Evolutionary conservation across 2,888 invertebrate species (phyloP).

Genomic region (Myopa testacea): DNA sequence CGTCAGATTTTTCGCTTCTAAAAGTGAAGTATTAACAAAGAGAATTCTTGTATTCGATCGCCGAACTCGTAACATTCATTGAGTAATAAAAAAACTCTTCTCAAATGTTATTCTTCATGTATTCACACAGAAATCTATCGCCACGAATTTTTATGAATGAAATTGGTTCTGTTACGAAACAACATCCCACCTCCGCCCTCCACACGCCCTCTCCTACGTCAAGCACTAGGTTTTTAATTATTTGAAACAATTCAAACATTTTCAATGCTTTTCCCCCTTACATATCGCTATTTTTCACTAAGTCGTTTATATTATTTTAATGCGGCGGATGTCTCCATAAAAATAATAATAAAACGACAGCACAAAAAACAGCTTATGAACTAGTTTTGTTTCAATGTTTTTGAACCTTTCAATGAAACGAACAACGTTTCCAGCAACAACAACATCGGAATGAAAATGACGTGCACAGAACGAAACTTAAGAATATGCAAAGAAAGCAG

Average conservation of each 20-base stretch:
- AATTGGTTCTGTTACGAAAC: conserved; percentile 2
- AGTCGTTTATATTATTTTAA: not conserved
- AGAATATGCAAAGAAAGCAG: conserved; percentile 23
- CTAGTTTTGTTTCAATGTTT: conserved; percentile 31
- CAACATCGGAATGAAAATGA: not conserved
- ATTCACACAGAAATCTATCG: too few species aligned
- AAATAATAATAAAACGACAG: conserved; percentile 19
- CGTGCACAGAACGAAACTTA: not conserved
- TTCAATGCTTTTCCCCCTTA: not conserved
- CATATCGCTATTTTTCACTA: not conserved
- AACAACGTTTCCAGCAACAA: conserved; percentile 1
- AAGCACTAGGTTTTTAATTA: not conserved
- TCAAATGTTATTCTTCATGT: too few species aligned
- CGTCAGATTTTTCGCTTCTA: too few species aligned
- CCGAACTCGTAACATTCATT: too few species aligned
- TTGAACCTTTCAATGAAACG: conserved; percentile 34
- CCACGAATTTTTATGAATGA: conserved; percentile 22
- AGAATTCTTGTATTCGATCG: too few species aligned
- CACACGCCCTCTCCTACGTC: not conserved
- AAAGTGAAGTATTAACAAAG: too few species aligned
- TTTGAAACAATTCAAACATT: not conserved
- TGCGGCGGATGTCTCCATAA: conserved; percentile 29
- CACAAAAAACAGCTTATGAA: conserved; percentile 10
- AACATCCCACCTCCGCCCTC: not conserved
- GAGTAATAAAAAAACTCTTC: too few species aligned